Evolutionary conservation across 2,888 invertebrate species (phyloP), one percentile per base, ranked within the genome.

Genomic region (Panzeria rudis): DNA sequence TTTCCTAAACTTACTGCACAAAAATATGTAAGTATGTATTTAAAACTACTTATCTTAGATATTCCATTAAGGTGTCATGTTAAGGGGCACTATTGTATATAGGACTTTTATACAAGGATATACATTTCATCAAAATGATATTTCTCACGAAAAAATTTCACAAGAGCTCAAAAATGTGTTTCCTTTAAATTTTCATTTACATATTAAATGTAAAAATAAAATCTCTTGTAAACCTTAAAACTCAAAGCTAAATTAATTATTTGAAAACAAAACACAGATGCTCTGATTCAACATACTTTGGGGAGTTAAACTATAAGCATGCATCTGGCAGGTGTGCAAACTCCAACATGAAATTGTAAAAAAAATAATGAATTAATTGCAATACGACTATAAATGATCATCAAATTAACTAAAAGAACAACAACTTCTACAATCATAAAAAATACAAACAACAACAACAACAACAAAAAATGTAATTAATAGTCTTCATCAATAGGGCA

Each of bases 401-500:
- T 80, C 75, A 79, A 83, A 80, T 83, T 79, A 76, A 64, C 79
- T 71, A 71, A 68, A 62, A 64, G 20, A 71, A 61, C 68, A 79
- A 73, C 41, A 68, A 62, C 32, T 76, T 56, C 59, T 71, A 44
- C 23, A 78, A 35, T 38, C 25, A 47, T 59, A 47, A 35, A 77
- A 47, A 61, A 66, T 29, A n/a, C 17, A 35, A 3, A 9, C 41
- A 25, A 29, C 9, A 38, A 23, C n/a, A n/a, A n/a, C n/a, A 69
- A 35, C 9, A 41, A 61, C 0, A 61, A 52, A 25, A 47, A 78
- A 77, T 85, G 87, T 89, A 90, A 91, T 90, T 91, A 91, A 89
- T 89, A 86, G 86, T 82, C 76, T 84, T 69, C 75, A 80, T 75
- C 79, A 69, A 84, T 81, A 80, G 80, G 76, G 87, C 78, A 78